These are phyloP conservation scores for Phyllotreta cruciferae DNA, from an alignment of 2,888 invertebrate genomes.

Conservation along the genomic window DNA sequence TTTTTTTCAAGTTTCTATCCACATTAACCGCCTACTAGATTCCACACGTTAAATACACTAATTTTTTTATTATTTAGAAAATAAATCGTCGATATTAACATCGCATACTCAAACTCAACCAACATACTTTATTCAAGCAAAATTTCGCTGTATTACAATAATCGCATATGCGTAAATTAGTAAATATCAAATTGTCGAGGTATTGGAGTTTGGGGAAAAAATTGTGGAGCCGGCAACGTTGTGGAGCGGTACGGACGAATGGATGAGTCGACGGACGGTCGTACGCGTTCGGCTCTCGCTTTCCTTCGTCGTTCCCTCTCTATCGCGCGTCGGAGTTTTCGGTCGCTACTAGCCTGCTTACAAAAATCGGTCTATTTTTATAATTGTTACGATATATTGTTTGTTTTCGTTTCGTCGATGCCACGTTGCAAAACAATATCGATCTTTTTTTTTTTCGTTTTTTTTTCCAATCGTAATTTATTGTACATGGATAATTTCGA, in stretches of 20 bases:
- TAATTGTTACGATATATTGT: slow-evolving; percentile 43
- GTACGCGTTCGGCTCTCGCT: slow-evolving; percentile 56
- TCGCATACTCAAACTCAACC: too few relatives aligned
- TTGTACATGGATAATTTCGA: neutral
- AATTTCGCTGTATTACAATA: too few relatives aligned
- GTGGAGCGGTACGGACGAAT: slow-evolving; percentile 17
- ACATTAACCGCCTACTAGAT: too few relatives aligned
- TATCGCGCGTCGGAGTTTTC: slow-evolving; percentile 52
- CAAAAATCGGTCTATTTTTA: slow-evolving; percentile 51
- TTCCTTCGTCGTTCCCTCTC: slow-evolving; percentile 58
- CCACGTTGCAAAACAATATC: slow-evolving; percentile 32
- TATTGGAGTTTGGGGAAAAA: too few relatives aligned
- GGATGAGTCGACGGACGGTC: slow-evolving; percentile 46
- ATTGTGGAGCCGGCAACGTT: neutral
- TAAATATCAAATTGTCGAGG: too few relatives aligned
- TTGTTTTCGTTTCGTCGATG: slow-evolving; percentile 42
- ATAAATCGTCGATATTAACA: too few relatives aligned
- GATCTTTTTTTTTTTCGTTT: slow-evolving; percentile 18
- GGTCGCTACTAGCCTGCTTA: slow-evolving; percentile 54
- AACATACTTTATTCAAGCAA: too few relatives aligned
- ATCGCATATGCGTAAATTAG: too few relatives aligned
- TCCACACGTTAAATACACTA: too few relatives aligned
- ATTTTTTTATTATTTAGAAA: too few relatives aligned
- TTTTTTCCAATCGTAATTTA: slow-evolving; percentile 7
- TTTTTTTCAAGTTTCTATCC: too few relatives aligned